Evolutionary conservation across 2,888 invertebrate genomes (phyloP).

Genomic region (Ellobium chinense): DNA sequence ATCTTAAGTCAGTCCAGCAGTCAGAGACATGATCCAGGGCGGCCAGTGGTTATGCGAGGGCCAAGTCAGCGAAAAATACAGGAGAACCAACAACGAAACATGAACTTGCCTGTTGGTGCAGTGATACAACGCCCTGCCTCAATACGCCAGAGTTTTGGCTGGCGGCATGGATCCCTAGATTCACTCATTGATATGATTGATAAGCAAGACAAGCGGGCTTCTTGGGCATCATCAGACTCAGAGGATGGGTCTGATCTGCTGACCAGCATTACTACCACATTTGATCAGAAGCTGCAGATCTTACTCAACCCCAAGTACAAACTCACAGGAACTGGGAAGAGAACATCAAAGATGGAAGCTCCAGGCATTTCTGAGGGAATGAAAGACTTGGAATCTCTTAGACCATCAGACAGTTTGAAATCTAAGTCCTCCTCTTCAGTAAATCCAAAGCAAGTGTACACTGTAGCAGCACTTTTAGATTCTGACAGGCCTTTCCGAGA

Average conservation of each 20-base stretch:
- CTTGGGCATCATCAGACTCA: conserved; percentile 69
- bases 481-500: conserved; percentile 60
- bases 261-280: conserved; percentile 71
- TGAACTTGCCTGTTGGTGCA: conserved; percentile 8
- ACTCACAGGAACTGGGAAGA: conserved; percentile 53
- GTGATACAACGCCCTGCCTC: not conserved
- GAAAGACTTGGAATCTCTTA: not conserved
- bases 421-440: not conserved
- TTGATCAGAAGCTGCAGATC: conserved; percentile 74
- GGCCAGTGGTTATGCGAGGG: not conserved
- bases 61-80: conserved; percentile 4
- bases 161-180: conserved; percentile 82
- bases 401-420: not conserved
- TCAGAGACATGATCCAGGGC: not conserved
- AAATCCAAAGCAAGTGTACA: conserved; percentile 10
- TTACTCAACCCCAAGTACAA: conserved; percentile 70
- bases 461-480: conserved; percentile 26
- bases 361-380: conserved; percentile 17
- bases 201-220: conserved; percentile 64
- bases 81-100: not conserved
- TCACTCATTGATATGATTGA: conserved; percentile 81
- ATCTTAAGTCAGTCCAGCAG: not conserved
- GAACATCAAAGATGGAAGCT: conserved; percentile 26
- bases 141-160: conserved; percentile 45
- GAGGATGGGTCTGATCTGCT: conserved; percentile 74